Evolutionary conservation across 2,797 vertebrate species (phyloP), one percentile per base, ranked within the genome.

Genomic region (Buceros bicornis): DNA sequence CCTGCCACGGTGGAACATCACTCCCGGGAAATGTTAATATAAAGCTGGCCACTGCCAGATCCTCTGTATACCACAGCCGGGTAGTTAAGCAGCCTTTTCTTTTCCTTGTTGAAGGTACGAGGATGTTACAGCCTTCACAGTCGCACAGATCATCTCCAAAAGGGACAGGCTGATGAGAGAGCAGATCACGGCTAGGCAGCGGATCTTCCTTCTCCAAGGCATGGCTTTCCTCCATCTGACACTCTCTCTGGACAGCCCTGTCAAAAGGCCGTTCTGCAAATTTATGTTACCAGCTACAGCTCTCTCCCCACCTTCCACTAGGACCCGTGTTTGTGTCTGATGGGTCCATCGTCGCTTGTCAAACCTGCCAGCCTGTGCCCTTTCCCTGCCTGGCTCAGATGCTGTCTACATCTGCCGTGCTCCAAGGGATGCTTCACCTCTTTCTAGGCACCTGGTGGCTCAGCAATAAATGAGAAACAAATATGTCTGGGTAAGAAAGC

Each of bases 1-100:
- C 88, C 89, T 97, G 91, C 93, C 92, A 88, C 87, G 78, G 56
- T 81, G 90, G 91, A 95, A 95, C 92, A 90, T 93, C 83, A 51
- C 67, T 80, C 92, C 42, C 71, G 88, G 93, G 93, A 96, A 93
- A 95, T 56, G 78, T 94, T 95, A 93, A 93, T 81, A 93, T 80
- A 93, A 94, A 96, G 67, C 91, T 93, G 53, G 60, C 56, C 90
- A 94, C 77, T 79, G 91, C 67, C 77, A 82, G 90, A 93, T 93
- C 66, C 60, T 82, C 78, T 95, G 95, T 95, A 83, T 85, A 74
- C 24, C 51, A 89, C 95, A 87, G 64, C 25, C 61, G 58, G 95
- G 90, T 89, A 77, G 94, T 76, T 93, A 94, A 94, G 79, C 8
- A 71, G 60, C 13, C 86, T 91, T 93, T 93, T 89, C 80, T 89